Percentiles rank a stretch among this genome's conserved stretches.
phyloP scores from a whole-genome alignment of 1,140 invertebrate species.

The Drosophila triauraria region DNA sequence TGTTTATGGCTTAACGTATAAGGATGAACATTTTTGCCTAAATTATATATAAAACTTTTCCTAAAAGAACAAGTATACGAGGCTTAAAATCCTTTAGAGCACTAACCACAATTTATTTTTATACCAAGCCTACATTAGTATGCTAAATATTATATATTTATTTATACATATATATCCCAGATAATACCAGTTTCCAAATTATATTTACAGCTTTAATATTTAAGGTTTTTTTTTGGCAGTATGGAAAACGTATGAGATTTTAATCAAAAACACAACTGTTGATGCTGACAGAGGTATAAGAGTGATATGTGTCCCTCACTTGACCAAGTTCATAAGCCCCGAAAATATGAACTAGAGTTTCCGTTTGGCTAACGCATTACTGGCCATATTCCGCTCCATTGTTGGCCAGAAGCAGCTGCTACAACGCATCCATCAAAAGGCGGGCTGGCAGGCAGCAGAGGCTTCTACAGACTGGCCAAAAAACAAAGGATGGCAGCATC shows the following conservation, averaged over 20 bases:
- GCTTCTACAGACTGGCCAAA: conserved; percentile 5
- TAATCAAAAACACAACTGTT: neutral
- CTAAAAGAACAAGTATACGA: too few species aligned
- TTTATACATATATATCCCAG: neutral
- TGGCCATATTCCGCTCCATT: conserved; percentile 27
- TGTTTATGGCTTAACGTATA: neutral
- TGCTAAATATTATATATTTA: neutral
- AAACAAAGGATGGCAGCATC: conserved; percentile 55
- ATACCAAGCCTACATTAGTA: too few species aligned
- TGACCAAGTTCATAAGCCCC: neutral
- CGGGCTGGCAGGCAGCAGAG: conserved; percentile 14
- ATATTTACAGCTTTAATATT: neutral
- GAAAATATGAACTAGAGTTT: conserved; percentile 35
- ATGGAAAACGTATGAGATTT: neutral
- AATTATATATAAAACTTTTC: too few species aligned
- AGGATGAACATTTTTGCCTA: too few species aligned
- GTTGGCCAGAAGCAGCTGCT: conserved; percentile 49
- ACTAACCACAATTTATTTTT: too few species aligned
- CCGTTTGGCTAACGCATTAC: conserved; percentile 18
- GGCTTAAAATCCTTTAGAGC: too few species aligned
- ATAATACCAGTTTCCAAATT: neutral
- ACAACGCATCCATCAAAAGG: conserved; percentile 69
- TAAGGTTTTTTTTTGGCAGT: too few species aligned
- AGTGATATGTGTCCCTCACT: neutral
- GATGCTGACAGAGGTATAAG: neutral